phyloP scores from a whole-genome alignment of 2,888 invertebrate species.

The Eupeodes luniger region DNA sequence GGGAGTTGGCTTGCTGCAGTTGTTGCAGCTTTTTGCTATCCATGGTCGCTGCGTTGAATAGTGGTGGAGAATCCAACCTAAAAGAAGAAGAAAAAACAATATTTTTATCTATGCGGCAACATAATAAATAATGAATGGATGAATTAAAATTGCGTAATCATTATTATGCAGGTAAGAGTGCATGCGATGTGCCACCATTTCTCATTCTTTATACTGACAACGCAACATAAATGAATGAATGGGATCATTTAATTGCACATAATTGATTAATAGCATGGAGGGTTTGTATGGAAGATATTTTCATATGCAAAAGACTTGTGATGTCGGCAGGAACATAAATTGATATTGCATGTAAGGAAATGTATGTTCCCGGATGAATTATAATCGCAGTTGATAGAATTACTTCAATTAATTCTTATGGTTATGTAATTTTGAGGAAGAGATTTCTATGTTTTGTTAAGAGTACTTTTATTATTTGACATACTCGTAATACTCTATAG shows the following conservation, averaged over 20 bases:
- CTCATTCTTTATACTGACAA: not conserved
- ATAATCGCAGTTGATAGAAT: conserved; percentile 42
- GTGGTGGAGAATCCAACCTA: conserved; percentile 90
- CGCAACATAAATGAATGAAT: not conserved
- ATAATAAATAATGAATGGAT: conserved; percentile 4
- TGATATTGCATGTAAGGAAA: not conserved
- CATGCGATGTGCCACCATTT: not conserved
- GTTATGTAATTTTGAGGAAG: not conserved
- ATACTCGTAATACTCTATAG: too few relatives aligned
- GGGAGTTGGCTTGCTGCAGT: conserved; percentile 82
- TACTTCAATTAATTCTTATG: conserved; percentile 35
- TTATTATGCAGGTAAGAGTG: not conserved
- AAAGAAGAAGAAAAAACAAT: conserved; percentile 51
- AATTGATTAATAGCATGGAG: conserved; percentile 80
- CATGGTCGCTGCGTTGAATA: conserved; percentile 87
- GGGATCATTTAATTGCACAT: conserved; percentile 80
- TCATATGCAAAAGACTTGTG: conserved; percentile 3
- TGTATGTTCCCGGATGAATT: conserved; percentile 22
- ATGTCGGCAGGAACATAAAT: not conserved
- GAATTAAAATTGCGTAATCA: conserved; percentile 33
- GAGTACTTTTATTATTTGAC: too few relatives aligned
- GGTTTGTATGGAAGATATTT: conserved; percentile 22
- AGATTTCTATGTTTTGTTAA: not conserved
- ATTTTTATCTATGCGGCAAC: too few relatives aligned
- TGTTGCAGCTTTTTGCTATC: conserved; percentile 87